A percentile compares a stretch with the other conserved stretches of the same genome.
Evolutionary conservation across 2,888 invertebrate genomes (phyloP).

Genomic region (Eupsilia transversa): DNA sequence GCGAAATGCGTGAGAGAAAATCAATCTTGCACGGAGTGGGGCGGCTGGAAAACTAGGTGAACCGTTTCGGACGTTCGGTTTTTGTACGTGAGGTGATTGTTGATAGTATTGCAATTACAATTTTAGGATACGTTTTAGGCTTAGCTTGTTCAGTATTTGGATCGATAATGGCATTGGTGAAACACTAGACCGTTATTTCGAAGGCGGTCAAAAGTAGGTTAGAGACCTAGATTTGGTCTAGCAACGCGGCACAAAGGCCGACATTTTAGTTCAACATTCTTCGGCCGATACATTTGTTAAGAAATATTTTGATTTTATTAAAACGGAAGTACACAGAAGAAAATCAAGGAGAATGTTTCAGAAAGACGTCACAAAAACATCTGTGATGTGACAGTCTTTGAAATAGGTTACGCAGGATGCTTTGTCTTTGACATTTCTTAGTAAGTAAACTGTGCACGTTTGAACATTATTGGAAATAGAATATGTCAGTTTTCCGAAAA

Average conservation of each 20-base stretch:
- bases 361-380: constrained; percentile 44
- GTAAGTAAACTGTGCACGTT: constrained; percentile 13
- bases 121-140: constrained; percentile 55
- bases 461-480: constrained; percentile 20
- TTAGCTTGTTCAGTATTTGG: constrained; percentile 35
- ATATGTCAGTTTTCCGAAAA: background rate
- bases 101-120: constrained; percentile 73
- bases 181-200: constrained; percentile 35
- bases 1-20: constrained; percentile 89
- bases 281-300: background rate
- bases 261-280: constrained; percentile 22
- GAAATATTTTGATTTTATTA: constrained; percentile 14
- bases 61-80: constrained; percentile 79
- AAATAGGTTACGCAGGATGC: constrained; percentile 34
- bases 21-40: constrained; percentile 89
- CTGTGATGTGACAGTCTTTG: constrained; percentile 42
- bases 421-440: constrained; percentile 45
- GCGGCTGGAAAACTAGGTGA: constrained; percentile 88
- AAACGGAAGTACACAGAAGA: constrained; percentile 25
- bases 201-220: constrained; percentile 29
- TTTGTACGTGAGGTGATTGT: constrained; percentile 73
- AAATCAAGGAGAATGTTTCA: constrained; percentile 37
- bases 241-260: constrained; percentile 8
- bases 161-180: constrained; percentile 37
- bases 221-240: constrained; percentile 49